These are phyloP conservation scores for Trichogramma evanescens DNA, from an alignment of 2,888 invertebrate species.

Conservation along the genomic window DNA sequence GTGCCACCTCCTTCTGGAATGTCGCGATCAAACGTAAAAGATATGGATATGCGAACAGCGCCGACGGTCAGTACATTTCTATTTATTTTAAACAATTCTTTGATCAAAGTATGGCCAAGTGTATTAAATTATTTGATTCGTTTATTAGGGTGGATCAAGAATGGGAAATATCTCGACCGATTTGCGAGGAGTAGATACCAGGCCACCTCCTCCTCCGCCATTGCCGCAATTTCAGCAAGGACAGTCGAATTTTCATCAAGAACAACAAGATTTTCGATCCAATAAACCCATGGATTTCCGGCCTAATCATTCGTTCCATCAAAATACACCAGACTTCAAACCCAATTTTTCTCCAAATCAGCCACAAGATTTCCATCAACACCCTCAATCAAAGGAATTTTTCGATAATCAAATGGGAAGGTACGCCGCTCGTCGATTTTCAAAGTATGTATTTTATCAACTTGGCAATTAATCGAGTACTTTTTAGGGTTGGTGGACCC, in stretches of 20 bases:
- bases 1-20: constrained; percentile 31
- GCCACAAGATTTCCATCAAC: constrained; percentile 30
- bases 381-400: constrained; percentile 34
- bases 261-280: constrained; percentile 21
- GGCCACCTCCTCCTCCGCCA: constrained; percentile 33
- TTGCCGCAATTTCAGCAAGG: constrained; percentile 33
- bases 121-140: background rate
- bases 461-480: background rate
- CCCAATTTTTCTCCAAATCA: constrained; percentile 22
- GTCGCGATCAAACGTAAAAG: constrained; percentile 45
- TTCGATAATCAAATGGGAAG: constrained; percentile 30
- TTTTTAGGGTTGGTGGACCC: constrained; percentile 3
- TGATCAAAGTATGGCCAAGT: background rate
- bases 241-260: constrained; percentile 24
- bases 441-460: background rate
- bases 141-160: constrained; percentile 16
- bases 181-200: constrained; percentile 19
- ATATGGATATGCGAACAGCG: constrained; percentile 45
- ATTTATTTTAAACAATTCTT: background rate
- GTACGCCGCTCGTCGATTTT: constrained; percentile 1
- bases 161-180: constrained; percentile 19
- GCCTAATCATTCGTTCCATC: constrained; percentile 31
- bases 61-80: constrained; percentile 19
- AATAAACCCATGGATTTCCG: constrained; percentile 29
- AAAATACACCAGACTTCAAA: constrained; percentile 32